A percentile compares a stretch with the other conserved stretches of the same genome.
These are phyloP conservation scores for Atethmia centrago DNA, from an alignment of 2,888 invertebrate species.

Conservation along the genomic window DNA sequence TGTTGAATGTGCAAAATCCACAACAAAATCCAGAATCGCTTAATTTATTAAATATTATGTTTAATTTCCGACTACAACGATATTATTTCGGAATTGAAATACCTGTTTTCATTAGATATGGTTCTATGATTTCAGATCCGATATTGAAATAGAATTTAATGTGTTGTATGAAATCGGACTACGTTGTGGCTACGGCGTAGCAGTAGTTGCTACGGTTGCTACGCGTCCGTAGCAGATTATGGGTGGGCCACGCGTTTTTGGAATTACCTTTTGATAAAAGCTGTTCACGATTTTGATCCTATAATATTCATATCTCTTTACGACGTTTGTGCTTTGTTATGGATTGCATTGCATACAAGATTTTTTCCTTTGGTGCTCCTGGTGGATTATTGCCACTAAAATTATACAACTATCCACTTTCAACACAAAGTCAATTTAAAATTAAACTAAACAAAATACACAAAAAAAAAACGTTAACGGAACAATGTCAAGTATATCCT, in stretches of 20 bases:
- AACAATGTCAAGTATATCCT: constrained; percentile 35
- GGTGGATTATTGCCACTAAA: not conserved
- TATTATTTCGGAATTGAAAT: constrained; percentile 9
- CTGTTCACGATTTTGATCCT: constrained; percentile 21
- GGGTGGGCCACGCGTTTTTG: constrained; percentile 24
- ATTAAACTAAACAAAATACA: not conserved
- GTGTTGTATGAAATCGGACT: constrained; percentile 45
- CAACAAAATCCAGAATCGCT: not conserved
- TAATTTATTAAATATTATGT: not conserved
- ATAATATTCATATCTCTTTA: constrained; percentile 9
- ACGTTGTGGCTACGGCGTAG: constrained; percentile 53
- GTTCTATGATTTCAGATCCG: constrained; percentile 35
- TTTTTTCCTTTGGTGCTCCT: not conserved
- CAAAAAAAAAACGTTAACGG: constrained; percentile 13
- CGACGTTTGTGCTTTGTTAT: not conserved
- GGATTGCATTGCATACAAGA: not conserved
- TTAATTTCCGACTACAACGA: not conserved
- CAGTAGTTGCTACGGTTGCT: constrained; percentile 41
- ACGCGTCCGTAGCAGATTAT: constrained; percentile 50
- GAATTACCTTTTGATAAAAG: constrained; percentile 27
- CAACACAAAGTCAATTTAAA: not conserved
- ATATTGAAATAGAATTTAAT: constrained; percentile 49
- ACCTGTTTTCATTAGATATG: constrained; percentile 8
- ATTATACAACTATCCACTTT: not conserved
- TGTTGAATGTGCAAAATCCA: not conserved